These are phyloP conservation scores for Halichoeres trimaculatus DNA, from an alignment of 2,113 vertebrate genomes.

Conservation along the genomic window DNA sequence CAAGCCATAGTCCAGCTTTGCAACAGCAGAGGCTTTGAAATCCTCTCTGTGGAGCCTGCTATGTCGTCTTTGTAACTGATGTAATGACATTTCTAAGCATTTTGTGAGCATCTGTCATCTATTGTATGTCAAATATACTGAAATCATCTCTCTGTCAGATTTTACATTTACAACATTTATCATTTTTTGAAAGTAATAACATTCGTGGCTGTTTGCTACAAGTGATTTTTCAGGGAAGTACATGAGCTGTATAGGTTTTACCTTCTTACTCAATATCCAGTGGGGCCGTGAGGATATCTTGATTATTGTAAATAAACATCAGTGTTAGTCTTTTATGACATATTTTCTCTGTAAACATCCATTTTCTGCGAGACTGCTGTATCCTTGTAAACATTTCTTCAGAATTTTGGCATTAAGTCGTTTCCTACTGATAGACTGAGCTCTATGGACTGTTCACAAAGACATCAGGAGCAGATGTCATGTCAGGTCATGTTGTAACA, in stretches of 20 bases:
- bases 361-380: constrained; percentile 45
- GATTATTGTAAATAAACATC: constrained; percentile 34
- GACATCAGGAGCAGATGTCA: not conserved
- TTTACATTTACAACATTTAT: not conserved
- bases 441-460: constrained; percentile 3
- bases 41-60: not conserved
- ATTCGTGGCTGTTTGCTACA: constrained; percentile 4
- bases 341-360: constrained; percentile 1
- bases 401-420: constrained; percentile 20
- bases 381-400: constrained; percentile 4
- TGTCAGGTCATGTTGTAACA: not conserved
- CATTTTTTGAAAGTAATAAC: not conserved
- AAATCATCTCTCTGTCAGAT: constrained; percentile 12
- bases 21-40: not conserved
- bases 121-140: not conserved
- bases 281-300: not conserved
- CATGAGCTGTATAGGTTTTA: not conserved
- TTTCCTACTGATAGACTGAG: constrained; percentile 43
- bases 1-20: constrained; percentile 15
- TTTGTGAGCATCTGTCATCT: not conserved
- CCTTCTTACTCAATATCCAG: constrained; percentile 8
- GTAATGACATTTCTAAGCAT: constrained; percentile 2
- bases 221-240: constrained; percentile 36
- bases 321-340: constrained; percentile 12
- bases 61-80: constrained; percentile 17